These are phyloP conservation scores for Diplogasteroides magnus DNA, from an alignment of 1,140 invertebrate genomes.

Conservation along the genomic window DNA sequence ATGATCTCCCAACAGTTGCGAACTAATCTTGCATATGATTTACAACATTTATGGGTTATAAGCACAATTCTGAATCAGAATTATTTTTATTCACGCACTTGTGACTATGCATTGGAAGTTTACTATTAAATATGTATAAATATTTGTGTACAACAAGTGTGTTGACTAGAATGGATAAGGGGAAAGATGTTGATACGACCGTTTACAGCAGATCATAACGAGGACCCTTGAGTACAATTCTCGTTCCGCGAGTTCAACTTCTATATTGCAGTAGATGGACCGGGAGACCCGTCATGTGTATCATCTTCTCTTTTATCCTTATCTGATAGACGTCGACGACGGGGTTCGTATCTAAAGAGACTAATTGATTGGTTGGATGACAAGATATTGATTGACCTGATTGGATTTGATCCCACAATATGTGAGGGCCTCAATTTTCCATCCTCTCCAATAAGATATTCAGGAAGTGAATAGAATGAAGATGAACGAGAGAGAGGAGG, in stretches of 20 bases:
- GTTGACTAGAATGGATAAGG: too few species aligned
- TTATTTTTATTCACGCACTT: too few species aligned
- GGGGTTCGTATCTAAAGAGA: too few species aligned
- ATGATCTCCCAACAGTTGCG: background rate
- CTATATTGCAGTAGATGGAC: background rate
- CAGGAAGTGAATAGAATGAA: slow-evolving; percentile 51
- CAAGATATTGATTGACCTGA: background rate
- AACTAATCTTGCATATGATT: background rate
- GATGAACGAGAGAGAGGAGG: slow-evolving; percentile 36
- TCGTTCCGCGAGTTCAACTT: background rate
- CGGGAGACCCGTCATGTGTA: background rate
- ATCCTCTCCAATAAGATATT: slow-evolving; percentile 46
- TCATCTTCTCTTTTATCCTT: background rate
- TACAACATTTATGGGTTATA: background rate
- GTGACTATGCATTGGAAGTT: too few species aligned
- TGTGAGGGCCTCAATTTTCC: slow-evolving; percentile 22
- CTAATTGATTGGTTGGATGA: background rate
- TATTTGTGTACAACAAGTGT: too few species aligned
- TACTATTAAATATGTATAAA: too few species aligned
- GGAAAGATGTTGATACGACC: too few species aligned
- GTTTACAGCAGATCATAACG: too few species aligned
- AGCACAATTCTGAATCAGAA: too few species aligned
- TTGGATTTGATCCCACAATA: slow-evolving; percentile 3
- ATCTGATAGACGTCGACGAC: too few species aligned
- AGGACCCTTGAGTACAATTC: too few species aligned